phyloP scores from a whole-genome alignment of 2,113 vertebrate species.

The Acanthisitta chloris region DNA sequence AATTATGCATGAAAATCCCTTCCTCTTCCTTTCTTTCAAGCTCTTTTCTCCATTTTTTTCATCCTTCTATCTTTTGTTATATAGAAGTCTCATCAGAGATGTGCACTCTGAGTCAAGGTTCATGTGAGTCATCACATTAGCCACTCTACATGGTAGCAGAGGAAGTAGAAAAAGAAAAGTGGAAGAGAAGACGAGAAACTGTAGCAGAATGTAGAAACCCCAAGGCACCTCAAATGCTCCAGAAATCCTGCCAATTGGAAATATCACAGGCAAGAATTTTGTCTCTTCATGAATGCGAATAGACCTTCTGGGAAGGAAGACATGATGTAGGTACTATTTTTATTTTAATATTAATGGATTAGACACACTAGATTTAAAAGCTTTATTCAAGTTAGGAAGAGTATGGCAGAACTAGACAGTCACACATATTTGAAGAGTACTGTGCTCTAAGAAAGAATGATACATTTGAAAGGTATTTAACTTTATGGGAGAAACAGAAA shows the following conservation, averaged over 20 bases:
- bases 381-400: background rate
- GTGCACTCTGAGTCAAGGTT: background rate
- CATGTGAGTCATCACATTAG: background rate
- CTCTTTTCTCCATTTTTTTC: background rate
- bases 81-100: background rate
- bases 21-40: background rate
- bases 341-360: background rate
- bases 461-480: background rate
- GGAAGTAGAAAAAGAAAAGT: background rate
- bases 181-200: background rate
- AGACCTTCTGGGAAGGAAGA: conserved; percentile 6
- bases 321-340: background rate
- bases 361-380: background rate
- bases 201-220: background rate
- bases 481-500: background rate
- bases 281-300: background rate
- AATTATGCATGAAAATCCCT: background rate
- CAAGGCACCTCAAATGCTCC: background rate
- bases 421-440: background rate
- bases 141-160: background rate
- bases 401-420: background rate
- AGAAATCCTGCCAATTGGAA: background rate
- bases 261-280: background rate
- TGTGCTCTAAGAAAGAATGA: background rate
- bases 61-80: background rate